These are phyloP conservation scores for Drosophila basisetae DNA, from an alignment of 2,888 invertebrate species.

Conservation along the genomic window DNA sequence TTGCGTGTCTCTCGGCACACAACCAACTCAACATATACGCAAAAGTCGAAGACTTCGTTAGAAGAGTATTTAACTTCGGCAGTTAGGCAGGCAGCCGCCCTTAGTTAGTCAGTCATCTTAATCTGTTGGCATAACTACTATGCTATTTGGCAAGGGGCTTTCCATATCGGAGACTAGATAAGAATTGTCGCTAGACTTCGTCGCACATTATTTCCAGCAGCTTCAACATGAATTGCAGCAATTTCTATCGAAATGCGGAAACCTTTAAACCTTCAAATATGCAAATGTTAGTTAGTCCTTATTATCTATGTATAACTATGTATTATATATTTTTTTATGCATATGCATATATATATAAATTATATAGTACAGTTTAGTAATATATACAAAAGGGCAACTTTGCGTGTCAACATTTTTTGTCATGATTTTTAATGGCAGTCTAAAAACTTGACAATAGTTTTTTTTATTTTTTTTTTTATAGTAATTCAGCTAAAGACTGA, in stretches of 20 bases:
- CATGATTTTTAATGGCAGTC: too few species aligned
- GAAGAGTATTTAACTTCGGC: conserved; percentile 10
- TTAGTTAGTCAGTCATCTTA: conserved; percentile 43
- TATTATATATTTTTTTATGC: neutral
- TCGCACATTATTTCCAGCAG: conserved; percentile 4
- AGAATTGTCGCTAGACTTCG: neutral
- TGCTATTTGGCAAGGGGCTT: conserved; percentile 35
- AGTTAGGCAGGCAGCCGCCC: conserved; percentile 15
- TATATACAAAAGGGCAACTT: neutral
- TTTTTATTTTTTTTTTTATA: too few species aligned
- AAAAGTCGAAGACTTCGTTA: neutral
- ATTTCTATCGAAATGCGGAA: neutral
- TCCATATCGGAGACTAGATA: conserved; percentile 27
- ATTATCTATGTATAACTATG: neutral
- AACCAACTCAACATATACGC: neutral
- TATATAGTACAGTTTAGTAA: neutral
- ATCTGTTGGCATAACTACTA: conserved; percentile 44
- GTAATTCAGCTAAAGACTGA: too few species aligned
- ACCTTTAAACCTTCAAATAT: neutral
- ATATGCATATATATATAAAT: neutral
- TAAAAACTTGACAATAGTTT: too few species aligned
- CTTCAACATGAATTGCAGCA: conserved; percentile 1
- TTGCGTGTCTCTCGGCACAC: neutral
- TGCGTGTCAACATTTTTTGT: neutral
- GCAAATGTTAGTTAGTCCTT: neutral